Evolutionary conservation across 1,140 invertebrate species (phyloP), one percentile per base, ranked within the genome.

Genomic region (Zaprionus gabonicus): DNA sequence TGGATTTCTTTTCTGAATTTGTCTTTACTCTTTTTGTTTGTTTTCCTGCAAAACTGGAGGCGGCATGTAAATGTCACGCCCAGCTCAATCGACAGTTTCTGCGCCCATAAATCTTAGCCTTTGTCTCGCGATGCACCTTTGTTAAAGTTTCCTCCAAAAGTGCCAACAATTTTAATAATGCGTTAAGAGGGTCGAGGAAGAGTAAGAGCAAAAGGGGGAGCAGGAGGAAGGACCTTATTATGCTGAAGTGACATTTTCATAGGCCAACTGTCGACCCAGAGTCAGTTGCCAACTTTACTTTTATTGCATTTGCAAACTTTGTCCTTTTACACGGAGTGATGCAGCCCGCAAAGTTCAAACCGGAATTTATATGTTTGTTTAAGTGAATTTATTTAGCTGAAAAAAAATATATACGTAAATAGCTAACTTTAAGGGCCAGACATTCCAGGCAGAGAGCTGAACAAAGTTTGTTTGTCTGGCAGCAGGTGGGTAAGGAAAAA

Each of bases 301-400:
- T 88, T 88, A 88, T 88, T 90, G 85, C 84, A 84, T 84, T 88
- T 81, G 76, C 81, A 84, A 88, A 88, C 81, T 88, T 88, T 88
- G 85, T 78, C 84, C 84, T 88, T 34, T 34, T 88, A 76, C 69
- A 71, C 38, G 57, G 38, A 51, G 9, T 13, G 7, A 64, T 64
- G 55, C 51, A 68, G 65, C 55, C 60, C 60, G 27, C 34, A 86
- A 87, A 88, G 81, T 88, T 87, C 84, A 78, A 44, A 53, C 71
- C 65, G 28, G 80, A 88, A 84, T 84, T 76, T 84, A 81, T 81
- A 78, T 78, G 57, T 80, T 71, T 66, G 65, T 51, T 51, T 51
- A 51, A 51, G 46, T 51, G 20, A 23, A 23, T 51, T 51, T 51
- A 51, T 51, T 51, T 25, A 38, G 44, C n/a, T 65, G 20, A 13